These are phyloP conservation scores for Polypterus senegalus DNA, from an alignment of 2,113 vertebrate species.

Conservation along the genomic window DNA sequence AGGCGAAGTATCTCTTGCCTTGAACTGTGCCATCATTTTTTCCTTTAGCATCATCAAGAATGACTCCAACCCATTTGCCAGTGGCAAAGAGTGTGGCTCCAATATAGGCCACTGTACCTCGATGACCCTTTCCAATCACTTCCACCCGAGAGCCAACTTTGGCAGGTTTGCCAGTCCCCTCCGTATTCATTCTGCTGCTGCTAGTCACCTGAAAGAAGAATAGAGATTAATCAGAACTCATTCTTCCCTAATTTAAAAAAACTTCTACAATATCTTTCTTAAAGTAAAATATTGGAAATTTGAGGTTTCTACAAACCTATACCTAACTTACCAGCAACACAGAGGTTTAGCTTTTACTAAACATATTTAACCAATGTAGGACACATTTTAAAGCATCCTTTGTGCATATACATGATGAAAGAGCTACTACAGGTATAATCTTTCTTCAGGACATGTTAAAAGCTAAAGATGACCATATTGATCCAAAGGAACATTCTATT, in stretches of 20 bases:
- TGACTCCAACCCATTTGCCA: conserved; percentile 92
- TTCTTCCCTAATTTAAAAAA: not conserved
- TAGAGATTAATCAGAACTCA: not conserved
- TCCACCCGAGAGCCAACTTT: conserved; percentile 86
- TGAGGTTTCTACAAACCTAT: no score
- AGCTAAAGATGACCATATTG: no score
- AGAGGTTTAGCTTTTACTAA: no score
- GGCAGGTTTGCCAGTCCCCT: conserved; percentile 60
- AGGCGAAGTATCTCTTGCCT: conserved; percentile 87
- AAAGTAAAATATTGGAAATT: no score
- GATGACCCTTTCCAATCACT: conserved; percentile 90
- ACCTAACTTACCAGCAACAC: no score
- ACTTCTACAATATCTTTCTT: not conserved
- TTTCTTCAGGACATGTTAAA: no score
- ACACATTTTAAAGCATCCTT: no score
- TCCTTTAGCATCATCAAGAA: conserved; percentile 86
- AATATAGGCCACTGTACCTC: conserved; percentile 84
- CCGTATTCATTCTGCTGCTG: conserved; percentile 77
- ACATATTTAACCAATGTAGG: no score
- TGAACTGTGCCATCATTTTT: conserved; percentile 95
- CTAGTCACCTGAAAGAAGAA: conserved; percentile 48
- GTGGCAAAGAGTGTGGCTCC: conserved; percentile 88
- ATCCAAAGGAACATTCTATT: no score
- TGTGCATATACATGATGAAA: no score
- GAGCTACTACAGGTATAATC: no score